phyloP scores from a whole-genome alignment of 1,140 invertebrate genomes.

The Conus betulinus region DNA sequence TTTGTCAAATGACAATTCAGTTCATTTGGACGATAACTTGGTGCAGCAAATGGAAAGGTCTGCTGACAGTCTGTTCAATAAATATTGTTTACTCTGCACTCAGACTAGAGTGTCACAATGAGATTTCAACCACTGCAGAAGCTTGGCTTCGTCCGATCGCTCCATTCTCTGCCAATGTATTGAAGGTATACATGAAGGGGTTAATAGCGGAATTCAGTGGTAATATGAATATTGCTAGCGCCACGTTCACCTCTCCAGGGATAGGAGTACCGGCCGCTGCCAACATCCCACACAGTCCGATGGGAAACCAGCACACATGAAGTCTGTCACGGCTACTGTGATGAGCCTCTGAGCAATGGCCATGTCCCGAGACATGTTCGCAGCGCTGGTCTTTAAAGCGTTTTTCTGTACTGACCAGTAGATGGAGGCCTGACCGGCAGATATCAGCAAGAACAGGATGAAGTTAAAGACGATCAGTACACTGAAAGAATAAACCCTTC shows the following conservation, averaged over 20 bases:
- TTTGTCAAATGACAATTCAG: too few species aligned
- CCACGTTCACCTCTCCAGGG: background rate
- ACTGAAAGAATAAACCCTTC: background rate
- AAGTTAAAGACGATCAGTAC: background rate
- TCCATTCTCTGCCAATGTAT: background rate
- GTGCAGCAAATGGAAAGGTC: too few species aligned
- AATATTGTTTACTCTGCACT: too few species aligned
- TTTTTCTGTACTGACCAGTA: conserved; percentile 40
- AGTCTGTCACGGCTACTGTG: background rate
- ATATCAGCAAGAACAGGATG: background rate
- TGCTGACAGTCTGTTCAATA: too few species aligned
- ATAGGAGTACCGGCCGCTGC: background rate
- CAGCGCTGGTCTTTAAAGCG: background rate
- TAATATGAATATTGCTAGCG: background rate
- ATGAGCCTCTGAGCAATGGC: background rate
- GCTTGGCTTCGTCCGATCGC: too few species aligned
- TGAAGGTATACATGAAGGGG: background rate
- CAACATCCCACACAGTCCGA: background rate
- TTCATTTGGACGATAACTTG: too few species aligned
- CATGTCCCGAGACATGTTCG: conserved; percentile 48
- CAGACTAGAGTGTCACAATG: too few species aligned
- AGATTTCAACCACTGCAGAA: too few species aligned
- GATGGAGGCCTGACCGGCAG: background rate
- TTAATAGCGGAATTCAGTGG: background rate
- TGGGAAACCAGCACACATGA: conserved; percentile 1